These are phyloP conservation scores for Apodemia hepburni DNA, from an alignment of 2,888 invertebrate species.

Conservation along the genomic window DNA sequence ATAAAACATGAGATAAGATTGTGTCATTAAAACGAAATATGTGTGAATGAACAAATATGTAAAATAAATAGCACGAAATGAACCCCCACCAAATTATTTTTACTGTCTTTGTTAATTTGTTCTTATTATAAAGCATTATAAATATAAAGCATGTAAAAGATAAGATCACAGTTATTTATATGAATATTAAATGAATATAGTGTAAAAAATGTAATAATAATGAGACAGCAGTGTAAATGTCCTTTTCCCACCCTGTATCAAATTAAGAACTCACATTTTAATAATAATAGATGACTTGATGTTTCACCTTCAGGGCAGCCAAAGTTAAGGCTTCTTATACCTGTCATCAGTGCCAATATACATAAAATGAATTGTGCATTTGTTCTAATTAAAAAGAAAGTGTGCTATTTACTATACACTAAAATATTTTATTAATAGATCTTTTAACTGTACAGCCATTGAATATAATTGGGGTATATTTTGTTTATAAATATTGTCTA, in stretches of 20 bases:
- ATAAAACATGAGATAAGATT: no score
- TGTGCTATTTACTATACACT: not conserved
- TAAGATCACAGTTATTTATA: not conserved
- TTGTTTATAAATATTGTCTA: not conserved
- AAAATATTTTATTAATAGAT: no score
- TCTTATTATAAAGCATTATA: no score
- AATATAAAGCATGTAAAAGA: not conserved
- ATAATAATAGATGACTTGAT: constrained; percentile 36
- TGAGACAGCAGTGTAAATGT: not conserved
- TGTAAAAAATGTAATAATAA: not conserved
- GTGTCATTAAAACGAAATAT: no score
- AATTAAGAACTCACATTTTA: constrained; percentile 45
- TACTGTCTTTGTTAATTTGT: no score
- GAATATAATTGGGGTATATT: not conserved
- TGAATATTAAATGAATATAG: not conserved
- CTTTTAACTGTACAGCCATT: no score
- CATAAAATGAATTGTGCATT: constrained; percentile 37
- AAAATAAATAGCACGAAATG: no score
- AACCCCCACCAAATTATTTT: no score
- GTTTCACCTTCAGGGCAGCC: constrained; percentile 43
- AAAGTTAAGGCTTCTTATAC: constrained; percentile 42
- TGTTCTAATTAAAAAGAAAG: not conserved
- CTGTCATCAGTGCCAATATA: constrained; percentile 51
- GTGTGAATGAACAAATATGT: no score
- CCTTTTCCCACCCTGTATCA: constrained; percentile 34